These are phyloP conservation scores for Osmerus eperlanus DNA, from an alignment of 2,113 vertebrate species.

Conservation along the genomic window DNA sequence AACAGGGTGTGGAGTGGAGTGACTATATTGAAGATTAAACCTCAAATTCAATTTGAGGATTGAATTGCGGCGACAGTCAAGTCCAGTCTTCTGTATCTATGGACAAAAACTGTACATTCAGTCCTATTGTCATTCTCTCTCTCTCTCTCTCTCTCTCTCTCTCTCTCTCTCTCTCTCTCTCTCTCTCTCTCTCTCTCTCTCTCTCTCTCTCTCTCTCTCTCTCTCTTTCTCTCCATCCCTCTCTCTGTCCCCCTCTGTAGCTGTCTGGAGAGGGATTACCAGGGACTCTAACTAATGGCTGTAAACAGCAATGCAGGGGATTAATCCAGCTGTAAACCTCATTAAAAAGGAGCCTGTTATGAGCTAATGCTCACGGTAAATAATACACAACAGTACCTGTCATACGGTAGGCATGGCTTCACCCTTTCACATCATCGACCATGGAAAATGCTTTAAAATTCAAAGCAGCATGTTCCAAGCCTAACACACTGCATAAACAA, in stretches of 20 bases:
- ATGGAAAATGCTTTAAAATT: neutral
- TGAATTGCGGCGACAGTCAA: constrained; percentile 8
- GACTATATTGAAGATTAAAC: neutral
- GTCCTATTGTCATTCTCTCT: constrained; percentile 8
- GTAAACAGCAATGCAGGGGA: constrained; percentile 26
- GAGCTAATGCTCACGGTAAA: constrained; percentile 19
- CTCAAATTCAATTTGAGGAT: constrained; percentile 14
- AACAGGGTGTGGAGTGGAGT: constrained; percentile 1
- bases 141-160: constrained; percentile 8
- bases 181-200: constrained; percentile 17
- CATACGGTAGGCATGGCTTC: constrained; percentile 21
- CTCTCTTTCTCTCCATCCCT: neutral
- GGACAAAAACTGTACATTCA: too few species aligned
- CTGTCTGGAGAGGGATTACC: constrained; percentile 15
- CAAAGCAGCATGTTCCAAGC: constrained; percentile 10
- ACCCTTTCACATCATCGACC: constrained; percentile 19
- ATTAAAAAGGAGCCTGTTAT: constrained; percentile 28
- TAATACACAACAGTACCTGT: neutral
- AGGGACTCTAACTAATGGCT: constrained; percentile 22
- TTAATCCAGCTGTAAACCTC: constrained; percentile 39
- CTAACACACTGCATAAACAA: constrained; percentile 23
- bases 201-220: constrained; percentile 10
- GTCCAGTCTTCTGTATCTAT: neutral
- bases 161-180: constrained; percentile 19
- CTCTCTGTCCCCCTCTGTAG: neutral